A percentile compares a stretch with the other conserved stretches of the same genome.
These are phyloP conservation scores for Talpa occidentalis DNA, from an alignment of 2,113 vertebrate genomes.

Conservation along the genomic window DNA sequence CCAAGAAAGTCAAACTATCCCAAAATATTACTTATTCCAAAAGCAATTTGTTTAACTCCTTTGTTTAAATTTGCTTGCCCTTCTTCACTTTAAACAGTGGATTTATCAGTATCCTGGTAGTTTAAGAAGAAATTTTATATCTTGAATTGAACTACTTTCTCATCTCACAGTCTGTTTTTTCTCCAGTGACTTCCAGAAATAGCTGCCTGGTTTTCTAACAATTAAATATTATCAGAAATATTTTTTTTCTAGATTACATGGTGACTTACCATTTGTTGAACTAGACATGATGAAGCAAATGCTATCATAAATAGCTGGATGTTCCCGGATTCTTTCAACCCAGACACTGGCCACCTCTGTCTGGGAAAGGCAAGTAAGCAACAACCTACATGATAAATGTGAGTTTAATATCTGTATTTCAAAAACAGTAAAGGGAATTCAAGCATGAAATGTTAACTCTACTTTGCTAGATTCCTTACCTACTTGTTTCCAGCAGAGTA, in stretches of 20 bases:
- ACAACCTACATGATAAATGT: conserved; percentile 87
- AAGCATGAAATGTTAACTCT: not conserved
- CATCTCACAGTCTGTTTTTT: not conserved
- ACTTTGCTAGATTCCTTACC: conserved; percentile 84
- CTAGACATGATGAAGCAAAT: conserved; percentile 98
- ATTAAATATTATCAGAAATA: not conserved
- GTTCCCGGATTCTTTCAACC: conserved; percentile 92
- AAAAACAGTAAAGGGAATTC: conserved; percentile 25
- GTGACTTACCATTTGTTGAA: conserved; percentile 93
- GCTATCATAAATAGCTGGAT: conserved; percentile 87
- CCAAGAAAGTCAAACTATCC: not conserved
- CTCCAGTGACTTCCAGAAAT: conserved; percentile 12
- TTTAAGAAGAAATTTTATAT: not conserved
- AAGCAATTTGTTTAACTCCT: not conserved
- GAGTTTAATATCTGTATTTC: conserved; percentile 1
- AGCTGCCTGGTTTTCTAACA: not conserved
- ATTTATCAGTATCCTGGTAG: not conserved
- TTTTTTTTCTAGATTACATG: not conserved
- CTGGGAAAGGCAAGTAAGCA: conserved; percentile 95
- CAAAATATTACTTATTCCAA: not conserved
- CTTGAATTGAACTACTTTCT: not conserved
- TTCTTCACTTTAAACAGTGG: not conserved
- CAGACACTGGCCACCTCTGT: conserved; percentile 91
- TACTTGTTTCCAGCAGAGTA: conserved; percentile 95
- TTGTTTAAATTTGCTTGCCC: not conserved